phyloP scores from a whole-genome alignment of 1,140 invertebrate genomes.

The Amphibalanus amphitrite region DNA sequence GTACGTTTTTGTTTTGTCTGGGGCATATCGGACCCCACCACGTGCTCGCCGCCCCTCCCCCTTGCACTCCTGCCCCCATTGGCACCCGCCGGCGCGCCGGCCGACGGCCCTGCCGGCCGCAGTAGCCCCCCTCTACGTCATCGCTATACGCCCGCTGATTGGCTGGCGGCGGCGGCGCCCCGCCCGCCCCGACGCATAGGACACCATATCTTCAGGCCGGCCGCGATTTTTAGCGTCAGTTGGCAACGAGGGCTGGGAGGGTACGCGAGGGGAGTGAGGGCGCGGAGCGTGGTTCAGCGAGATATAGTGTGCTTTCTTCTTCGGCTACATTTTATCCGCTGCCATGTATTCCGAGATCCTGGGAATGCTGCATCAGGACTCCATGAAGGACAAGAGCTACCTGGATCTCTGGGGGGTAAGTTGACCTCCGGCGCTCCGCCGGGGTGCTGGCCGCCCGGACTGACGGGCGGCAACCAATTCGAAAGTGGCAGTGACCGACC shows the following conservation, averaged over 20 bases:
- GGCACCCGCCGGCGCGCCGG: too few species aligned
- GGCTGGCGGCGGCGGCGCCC: neutral
- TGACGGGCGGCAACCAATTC: neutral
- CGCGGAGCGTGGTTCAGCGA: neutral
- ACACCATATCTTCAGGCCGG: neutral
- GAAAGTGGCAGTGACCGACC: neutral
- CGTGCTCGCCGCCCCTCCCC: too few species aligned
- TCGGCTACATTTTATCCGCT: neutral
- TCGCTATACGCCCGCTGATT: neutral
- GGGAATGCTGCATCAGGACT: conserved; percentile 3
- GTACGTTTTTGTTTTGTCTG: too few species aligned
- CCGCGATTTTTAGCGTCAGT: neutral
- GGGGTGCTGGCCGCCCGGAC: neutral
- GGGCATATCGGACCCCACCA: too few species aligned
- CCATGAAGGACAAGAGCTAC: neutral
- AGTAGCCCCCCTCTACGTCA: neutral
- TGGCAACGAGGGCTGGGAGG: neutral
- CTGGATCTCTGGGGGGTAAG: neutral
- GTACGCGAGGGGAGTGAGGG: neutral
- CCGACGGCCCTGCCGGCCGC: too few species aligned
- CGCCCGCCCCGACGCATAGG: neutral
- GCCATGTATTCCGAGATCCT: conserved; percentile 2
- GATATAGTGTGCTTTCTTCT: neutral
- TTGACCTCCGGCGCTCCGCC: neutral
- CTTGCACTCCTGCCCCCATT: too few species aligned